A percentile compares a stretch with the other conserved stretches of the same genome.
phyloP scores from a whole-genome alignment of 2,797 vertebrate species.

The Chiloscyllium punctatum region DNA sequence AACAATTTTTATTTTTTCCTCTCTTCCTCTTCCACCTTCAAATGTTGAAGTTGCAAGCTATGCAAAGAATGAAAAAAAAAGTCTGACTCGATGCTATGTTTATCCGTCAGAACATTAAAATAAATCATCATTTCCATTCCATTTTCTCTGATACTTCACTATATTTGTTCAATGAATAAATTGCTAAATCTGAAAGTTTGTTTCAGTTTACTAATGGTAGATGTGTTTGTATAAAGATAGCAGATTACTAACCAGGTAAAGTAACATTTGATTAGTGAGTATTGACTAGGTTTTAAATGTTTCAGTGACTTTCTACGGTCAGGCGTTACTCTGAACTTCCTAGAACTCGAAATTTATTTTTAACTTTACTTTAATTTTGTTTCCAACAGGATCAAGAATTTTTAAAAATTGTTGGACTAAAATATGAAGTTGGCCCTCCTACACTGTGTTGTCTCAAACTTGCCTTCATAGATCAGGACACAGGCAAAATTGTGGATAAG shows the following conservation, averaged over 20 bases:
- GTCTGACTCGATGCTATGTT: not conserved
- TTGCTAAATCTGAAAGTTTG: not conserved
- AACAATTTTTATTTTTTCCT: not conserved
- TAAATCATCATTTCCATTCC: not conserved
- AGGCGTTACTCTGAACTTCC: not conserved
- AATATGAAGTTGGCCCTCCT: constrained; percentile 88
- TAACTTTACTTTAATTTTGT: constrained; percentile 4
- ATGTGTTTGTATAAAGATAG: not conserved
- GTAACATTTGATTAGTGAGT: not conserved
- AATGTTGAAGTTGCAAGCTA: not conserved
- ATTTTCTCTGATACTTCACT: not conserved
- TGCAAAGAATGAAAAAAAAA: not conserved
- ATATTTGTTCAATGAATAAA: not conserved
- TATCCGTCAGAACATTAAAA: not conserved
- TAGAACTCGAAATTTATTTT: not conserved
- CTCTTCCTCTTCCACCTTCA: not conserved
- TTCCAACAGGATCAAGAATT: constrained; percentile 87
- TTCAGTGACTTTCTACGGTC: not conserved
- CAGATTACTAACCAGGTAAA: not conserved
- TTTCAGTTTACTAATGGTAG: not conserved
- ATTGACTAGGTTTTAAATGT: not conserved
- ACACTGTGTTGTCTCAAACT: constrained; percentile 92
- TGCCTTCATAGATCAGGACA: constrained; percentile 83
- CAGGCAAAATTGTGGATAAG: constrained; percentile 77
- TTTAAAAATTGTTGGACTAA: constrained; percentile 93